Evolutionary conservation across 1,140 invertebrate genomes (phyloP).

Genomic region (Cyclina sinensis): DNA sequence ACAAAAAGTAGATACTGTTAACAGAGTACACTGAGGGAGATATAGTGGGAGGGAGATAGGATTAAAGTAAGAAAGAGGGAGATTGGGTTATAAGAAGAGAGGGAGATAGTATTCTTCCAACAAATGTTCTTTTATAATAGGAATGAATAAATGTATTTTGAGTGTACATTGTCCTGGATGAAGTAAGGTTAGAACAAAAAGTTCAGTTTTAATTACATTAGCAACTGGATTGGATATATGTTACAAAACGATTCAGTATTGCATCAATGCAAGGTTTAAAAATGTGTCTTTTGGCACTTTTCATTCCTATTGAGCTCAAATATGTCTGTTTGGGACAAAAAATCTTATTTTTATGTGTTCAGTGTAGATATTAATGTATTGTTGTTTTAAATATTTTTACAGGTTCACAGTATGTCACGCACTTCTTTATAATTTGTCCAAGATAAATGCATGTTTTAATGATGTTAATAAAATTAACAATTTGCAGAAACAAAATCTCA

Average conservation of each 20-base stretch:
- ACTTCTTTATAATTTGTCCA: background rate
- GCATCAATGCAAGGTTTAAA: background rate
- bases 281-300: background rate
- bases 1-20: too few relatives aligned
- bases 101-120: too few relatives aligned
- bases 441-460: background rate
- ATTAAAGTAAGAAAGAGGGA: too few relatives aligned
- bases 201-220: background rate
- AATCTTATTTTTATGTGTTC: slow-evolving; percentile 1
- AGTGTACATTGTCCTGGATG: too few relatives aligned
- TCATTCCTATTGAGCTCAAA: slow-evolving; percentile 31
- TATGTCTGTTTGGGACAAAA: background rate
- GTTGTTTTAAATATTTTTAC: background rate
- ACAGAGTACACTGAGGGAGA: too few relatives aligned
- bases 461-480: background rate
- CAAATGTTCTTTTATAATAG: too few relatives aligned
- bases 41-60: too few relatives aligned
- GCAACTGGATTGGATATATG: slow-evolving; percentile 47
- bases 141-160: too few relatives aligned
- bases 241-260: slow-evolving; percentile 45
- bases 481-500: background rate
- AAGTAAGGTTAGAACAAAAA: too few relatives aligned
- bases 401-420: background rate
- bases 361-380: slow-evolving; percentile 25
- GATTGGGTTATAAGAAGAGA: too few relatives aligned